A percentile compares a stretch with the other conserved stretches of the same genome.
These are phyloP conservation scores for Macaria notata DNA, from an alignment of 2,888 invertebrate species.

Conservation along the genomic window DNA sequence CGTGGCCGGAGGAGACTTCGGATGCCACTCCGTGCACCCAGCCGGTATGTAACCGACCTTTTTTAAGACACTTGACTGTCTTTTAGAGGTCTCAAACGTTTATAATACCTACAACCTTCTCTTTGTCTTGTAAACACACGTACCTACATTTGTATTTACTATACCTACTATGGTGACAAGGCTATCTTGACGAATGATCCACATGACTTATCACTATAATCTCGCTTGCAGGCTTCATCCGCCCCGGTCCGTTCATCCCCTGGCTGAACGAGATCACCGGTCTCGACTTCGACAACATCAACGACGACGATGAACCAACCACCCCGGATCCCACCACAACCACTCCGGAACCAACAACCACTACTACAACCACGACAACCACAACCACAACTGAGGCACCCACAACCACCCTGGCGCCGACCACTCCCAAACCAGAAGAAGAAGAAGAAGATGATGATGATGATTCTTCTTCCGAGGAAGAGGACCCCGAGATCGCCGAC, in stretches of 20 bases:
- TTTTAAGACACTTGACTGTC: too few relatives aligned
- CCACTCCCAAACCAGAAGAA: conserved; percentile 24
- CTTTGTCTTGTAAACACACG: too few relatives aligned
- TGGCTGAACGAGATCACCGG: conserved; percentile 62
- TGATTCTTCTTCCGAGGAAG: background rate
- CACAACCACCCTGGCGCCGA: conserved; percentile 29
- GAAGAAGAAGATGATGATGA: too few relatives aligned
- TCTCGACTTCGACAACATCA: conserved; percentile 61
- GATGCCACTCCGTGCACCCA: conserved; percentile 69
- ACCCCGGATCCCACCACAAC: conserved; percentile 30
- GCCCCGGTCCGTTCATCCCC: conserved; percentile 63
- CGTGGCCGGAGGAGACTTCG: conserved; percentile 59
- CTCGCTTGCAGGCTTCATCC: conserved; percentile 56
- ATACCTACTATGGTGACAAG: too few relatives aligned
- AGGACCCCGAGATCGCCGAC: conserved; percentile 51
- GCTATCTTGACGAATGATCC: too few relatives aligned
- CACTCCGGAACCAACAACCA: background rate
- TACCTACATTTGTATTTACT: too few relatives aligned
- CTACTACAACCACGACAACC: conserved; percentile 39
- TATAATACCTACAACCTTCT: too few relatives aligned
- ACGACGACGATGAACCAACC: conserved; percentile 42
- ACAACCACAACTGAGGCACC: background rate
- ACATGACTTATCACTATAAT: too few relatives aligned
- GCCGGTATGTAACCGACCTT: conserved; percentile 46
- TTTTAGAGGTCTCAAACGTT: too few relatives aligned